These are phyloP conservation scores for Hyaena hyaena DNA, from an alignment of 2,113 vertebrate species.

Conservation along the genomic window DNA sequence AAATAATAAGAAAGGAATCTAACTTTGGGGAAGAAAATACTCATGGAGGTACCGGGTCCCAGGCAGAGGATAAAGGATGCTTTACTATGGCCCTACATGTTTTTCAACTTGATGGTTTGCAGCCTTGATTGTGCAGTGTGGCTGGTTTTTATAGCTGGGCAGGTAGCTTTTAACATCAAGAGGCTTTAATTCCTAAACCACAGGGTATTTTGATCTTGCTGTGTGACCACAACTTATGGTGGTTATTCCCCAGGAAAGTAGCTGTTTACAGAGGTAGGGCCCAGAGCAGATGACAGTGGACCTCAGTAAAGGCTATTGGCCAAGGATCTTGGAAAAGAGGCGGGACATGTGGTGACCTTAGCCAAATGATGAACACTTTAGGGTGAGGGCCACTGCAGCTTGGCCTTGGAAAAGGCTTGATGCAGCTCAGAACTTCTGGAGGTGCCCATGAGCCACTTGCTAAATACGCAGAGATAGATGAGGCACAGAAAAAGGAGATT, in stretches of 20 bases:
- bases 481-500: not conserved
- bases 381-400: not conserved
- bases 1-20: not conserved
- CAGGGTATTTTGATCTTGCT: conserved; percentile 56
- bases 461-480: not conserved
- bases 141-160: conserved; percentile 40
- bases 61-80: not conserved
- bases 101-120: conserved; percentile 18
- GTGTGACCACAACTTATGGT: conserved; percentile 22
- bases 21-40: not conserved
- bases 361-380: not conserved
- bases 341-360: not conserved
- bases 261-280: conserved; percentile 19
- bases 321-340: not conserved
- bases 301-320: not conserved
- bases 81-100: not conserved
- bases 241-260: conserved; percentile 10
- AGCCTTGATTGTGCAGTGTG: not conserved
- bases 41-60: not conserved
- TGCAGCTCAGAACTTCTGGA: not conserved
- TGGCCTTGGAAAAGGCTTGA: not conserved
- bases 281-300: not conserved
- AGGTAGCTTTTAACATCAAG: conserved; percentile 62
- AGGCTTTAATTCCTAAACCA: conserved; percentile 68
- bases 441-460: not conserved